These are phyloP conservation scores for Anaspis maculata DNA, from an alignment of 2,888 invertebrate species.

Conservation along the genomic window DNA sequence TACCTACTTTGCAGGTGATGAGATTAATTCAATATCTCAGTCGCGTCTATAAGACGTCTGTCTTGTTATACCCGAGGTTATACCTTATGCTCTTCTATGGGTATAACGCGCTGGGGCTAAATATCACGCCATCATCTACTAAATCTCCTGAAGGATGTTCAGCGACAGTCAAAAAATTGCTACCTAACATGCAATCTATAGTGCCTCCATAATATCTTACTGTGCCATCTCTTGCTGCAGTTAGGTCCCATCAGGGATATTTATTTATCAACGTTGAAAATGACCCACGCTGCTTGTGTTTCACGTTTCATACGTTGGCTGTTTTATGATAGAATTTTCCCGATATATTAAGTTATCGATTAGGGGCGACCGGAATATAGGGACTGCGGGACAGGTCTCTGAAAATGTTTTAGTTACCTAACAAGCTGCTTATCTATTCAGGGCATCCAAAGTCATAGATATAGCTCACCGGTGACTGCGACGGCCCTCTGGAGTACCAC, in stretches of 20 bases:
- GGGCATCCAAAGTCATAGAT: slow-evolving; percentile 34
- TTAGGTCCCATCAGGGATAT: neutral
- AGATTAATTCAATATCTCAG: no score
- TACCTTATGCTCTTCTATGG: no score
- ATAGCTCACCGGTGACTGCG: slow-evolving; percentile 41
- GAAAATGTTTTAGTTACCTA: slow-evolving; percentile 15
- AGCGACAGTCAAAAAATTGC: slow-evolving; percentile 36
- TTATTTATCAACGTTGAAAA: no score
- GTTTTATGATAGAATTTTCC: no score
- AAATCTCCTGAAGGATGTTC: slow-evolving; percentile 38
- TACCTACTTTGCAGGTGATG: no score
- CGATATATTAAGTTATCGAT: no score
- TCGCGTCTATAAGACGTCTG: no score
- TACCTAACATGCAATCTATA: slow-evolving; percentile 35
- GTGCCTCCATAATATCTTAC: slow-evolving; percentile 1
- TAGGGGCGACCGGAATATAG: no score
- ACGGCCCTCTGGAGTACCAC: slow-evolving; percentile 43
- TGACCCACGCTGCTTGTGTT: no score
- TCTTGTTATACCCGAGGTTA: no score
- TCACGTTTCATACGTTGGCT: no score
- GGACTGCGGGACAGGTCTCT: no score
- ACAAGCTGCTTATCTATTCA: slow-evolving; percentile 32
- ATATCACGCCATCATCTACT: slow-evolving; percentile 42
- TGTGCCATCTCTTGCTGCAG: neutral
- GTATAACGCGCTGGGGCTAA: slow-evolving; percentile 34